A percentile compares a stretch with the other conserved stretches of the same genome.
These are phyloP conservation scores for Drepanosiphum platanoidis DNA, from an alignment of 2,888 invertebrate genomes.

Conservation along the genomic window DNA sequence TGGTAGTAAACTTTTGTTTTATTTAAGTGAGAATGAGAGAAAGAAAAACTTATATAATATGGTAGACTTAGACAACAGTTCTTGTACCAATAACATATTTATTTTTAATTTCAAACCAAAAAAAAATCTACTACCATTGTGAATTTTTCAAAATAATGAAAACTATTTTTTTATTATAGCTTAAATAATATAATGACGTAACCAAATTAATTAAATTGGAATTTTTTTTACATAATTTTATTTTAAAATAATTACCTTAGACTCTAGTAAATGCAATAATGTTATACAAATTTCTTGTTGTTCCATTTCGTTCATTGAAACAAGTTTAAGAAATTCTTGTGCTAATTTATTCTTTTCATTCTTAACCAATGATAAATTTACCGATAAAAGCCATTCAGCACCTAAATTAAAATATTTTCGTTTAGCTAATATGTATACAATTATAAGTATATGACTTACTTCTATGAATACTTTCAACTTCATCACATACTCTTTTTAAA, in stretches of 20 bases:
- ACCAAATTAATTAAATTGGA: background rate
- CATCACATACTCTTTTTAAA: slow-evolving; percentile 56
- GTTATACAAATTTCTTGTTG: slow-evolving; percentile 47
- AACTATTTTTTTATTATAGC: no score
- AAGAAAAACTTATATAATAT: no score
- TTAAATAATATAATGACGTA: no score
- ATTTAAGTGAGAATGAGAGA: background rate
- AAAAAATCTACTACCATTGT: no score
- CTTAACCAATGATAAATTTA: slow-evolving; percentile 52
- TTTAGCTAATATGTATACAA: background rate
- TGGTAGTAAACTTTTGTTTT: background rate
- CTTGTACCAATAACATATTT: no score
- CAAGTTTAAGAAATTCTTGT: slow-evolving; percentile 49
- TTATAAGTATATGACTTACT: slow-evolving; percentile 13
- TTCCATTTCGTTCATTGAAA: slow-evolving; percentile 48
- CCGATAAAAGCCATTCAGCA: slow-evolving; percentile 53
- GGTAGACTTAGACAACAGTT: background rate
- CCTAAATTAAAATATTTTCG: slow-evolving; percentile 13
- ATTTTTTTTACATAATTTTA: no score
- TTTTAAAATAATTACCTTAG: slow-evolving; percentile 19
- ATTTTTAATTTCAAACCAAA: no score
- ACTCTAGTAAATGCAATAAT: slow-evolving; percentile 44
- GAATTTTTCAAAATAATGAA: no score
- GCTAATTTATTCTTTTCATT: slow-evolving; percentile 43
- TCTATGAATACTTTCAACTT: slow-evolving; percentile 56